Evolutionary conservation across 2,888 invertebrate species (phyloP), one percentile per base, ranked within the genome.

Genomic region (Troglohyphantes excavatus): DNA sequence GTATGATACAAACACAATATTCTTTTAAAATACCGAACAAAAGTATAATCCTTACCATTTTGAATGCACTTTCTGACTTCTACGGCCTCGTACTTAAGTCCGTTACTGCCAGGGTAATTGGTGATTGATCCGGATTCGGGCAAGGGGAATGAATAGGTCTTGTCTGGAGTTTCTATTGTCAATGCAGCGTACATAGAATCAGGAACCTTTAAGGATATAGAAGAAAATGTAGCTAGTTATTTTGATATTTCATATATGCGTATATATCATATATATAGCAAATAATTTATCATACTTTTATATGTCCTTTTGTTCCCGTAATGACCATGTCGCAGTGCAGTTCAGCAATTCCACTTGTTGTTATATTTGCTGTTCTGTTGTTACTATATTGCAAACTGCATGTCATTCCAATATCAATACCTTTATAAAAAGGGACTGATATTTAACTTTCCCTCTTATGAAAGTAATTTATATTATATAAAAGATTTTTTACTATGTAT

Each of bases 41-140:
- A 39, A 39, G 39, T 9, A 6, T 39, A 33, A 59, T 9, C 17
- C 1, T 61, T 83, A 96, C 96, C 96, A 93, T 95, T 93, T 90
- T 94, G 94, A 53, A 97, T 95, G 92, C 97, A 96, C 90, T 95
- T 94, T 92, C 96, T 95, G 76, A 95, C 96, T 93, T 97, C 96
- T 91, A 95, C 95, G 46, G 97, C 97, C 93, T 97, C 96, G 93
- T 96, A 97, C 90, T 95, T 94, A 68, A 97, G 94, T 1, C 96
- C 97, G 26, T 95, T 95, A 90, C 96, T 96, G 92, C 97, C 97
- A 87, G 93, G 93, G 93, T 95, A 96, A 93, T 96, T 96, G 84
- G 92, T 92, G 90, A 95, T 95, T 88, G 94, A 94, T 91, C 95
- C 94, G 5, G 95, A 95, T 59, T 92, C 72, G 91, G 97, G 97